Evolutionary conservation across 2,888 invertebrate species (phyloP), one percentile per base, ranked within the genome.

Genomic region (Epsilonema sp.): DNA sequence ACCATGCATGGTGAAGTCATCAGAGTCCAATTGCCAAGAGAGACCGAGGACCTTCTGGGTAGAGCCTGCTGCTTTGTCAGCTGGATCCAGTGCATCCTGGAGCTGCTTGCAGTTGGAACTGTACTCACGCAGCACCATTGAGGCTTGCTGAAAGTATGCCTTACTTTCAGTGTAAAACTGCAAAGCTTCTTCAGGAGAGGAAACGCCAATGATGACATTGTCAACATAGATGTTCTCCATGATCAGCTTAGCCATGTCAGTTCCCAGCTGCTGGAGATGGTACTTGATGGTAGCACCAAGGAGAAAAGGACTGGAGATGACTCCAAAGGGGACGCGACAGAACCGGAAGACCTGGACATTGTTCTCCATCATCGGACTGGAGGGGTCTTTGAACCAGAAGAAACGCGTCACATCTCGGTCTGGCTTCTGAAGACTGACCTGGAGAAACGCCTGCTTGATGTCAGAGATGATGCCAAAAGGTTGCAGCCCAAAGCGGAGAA

Each of bases 161-260:
- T 55, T 55, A 2, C 45, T 41, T 31, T 42, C 45, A 16, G 2
- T 13, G n/a, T 37, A 46, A n/a, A 44, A 41, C 2, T 16, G 2
- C 13, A 31, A 20, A 3, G 51, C 50, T 42, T 51, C 51, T 24
- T 44, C 42, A 2, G 19, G 20, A 3, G 8, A 37, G 5, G 44
- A 39, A n/a, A 41, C 41, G 8, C 41, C 37, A 2, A 51, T 13
- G 2, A 54, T 3, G 1, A 53, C 36, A 25, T 53, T 53, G 43
- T 54, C 54, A 3, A 54, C 54, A 38, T 54, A 54, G 3, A 49
- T 44, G 31, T 50, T 52, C 1, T 45, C 20, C 11, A 36, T 23
- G 22, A 55, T 23, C 11, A 42, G 20, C 1, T 24, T 20, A 3
- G 45, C 46, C 4, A 26, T 26, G 13, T 19, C 13, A 21, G 21